Evolutionary conservation across 2,797 vertebrate genomes (phyloP), one percentile per base, ranked within the genome.

Genomic region (Coracias cyanogaster): DNA sequence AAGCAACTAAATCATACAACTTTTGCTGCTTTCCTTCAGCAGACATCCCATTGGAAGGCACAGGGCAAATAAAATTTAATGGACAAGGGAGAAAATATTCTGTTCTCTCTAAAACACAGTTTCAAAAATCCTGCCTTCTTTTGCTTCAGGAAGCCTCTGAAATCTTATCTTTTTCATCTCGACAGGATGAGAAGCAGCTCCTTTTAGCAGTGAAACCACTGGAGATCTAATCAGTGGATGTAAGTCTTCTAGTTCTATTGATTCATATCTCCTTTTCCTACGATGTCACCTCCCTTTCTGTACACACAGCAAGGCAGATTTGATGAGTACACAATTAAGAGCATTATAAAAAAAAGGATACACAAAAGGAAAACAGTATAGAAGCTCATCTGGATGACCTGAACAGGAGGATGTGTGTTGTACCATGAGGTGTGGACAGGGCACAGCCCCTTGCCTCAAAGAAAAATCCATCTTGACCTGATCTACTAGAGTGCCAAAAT

Each of bases 361-460:
- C 0, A 0, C 7, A 31, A 29, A 89, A 70, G 49, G 35, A 79
- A 70, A 86, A 21, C 17, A 14, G 37, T 78, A 78, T 62, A 29
- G 22, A 84, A 90, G 29, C 15, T 74, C 24, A 43, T 19, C 39
- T 31, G 4, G 46, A 8, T 3, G 19, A 76, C 2, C 8, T 7
- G 20, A 66, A 33, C 0, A 2, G 33, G 12, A 76, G 31, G 22
- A 46, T 10, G 15, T 0, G 3, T 15, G 26, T 15, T 45, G 57
- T 31, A 62, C 17, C 0, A 0, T 1, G 18, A 28, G 35, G 26
- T 22, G 15, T 81, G 45, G 60, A 54, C 18, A 46, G 37, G 29
- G 39, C 31, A 73, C 8, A 69, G 43, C 9, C 7, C 12, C 15
- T 46, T 15, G 20, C 9, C 46, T 77, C 60, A 43, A 20, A 1